phyloP scores from a whole-genome alignment of 2,113 vertebrate genomes.

The Actinemys pallida region DNA sequence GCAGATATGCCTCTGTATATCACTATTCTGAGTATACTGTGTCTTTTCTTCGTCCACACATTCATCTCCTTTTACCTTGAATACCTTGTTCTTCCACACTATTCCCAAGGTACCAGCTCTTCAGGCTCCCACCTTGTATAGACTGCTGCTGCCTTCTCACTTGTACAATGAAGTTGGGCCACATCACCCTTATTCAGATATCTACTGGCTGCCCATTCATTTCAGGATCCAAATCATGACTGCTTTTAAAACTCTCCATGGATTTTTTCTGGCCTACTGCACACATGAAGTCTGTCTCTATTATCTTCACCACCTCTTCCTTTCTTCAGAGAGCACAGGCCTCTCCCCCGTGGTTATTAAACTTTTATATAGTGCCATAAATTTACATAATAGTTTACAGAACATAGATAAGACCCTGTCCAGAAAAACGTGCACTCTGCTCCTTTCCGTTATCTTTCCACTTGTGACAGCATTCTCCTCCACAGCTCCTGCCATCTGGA shows the following conservation, averaged over 20 bases:
- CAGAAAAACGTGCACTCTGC: not conserved
- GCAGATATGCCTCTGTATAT: not conserved
- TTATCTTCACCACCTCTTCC: constrained; percentile 59
- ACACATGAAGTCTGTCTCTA: constrained; percentile 60
- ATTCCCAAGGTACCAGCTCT: not conserved
- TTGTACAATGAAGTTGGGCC: constrained; percentile 62
- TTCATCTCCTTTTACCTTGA: constrained; percentile 9
- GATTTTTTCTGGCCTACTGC: constrained; percentile 69
- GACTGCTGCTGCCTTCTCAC: constrained; percentile 65
- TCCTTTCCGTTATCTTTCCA: not conserved
- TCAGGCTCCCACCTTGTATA: not conserved
- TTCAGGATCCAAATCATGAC: constrained; percentile 69
- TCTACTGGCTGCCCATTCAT: constrained; percentile 27
- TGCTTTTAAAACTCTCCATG: constrained; percentile 67
- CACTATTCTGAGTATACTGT: not conserved
- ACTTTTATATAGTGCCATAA: constrained; percentile 34
- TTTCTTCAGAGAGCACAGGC: constrained; percentile 5
- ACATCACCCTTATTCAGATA: constrained; percentile 59
- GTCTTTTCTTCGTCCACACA: constrained; percentile 19
- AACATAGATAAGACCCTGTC: not conserved
- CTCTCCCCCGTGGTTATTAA: constrained; percentile 40
- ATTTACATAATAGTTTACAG: not conserved
- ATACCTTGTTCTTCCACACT: not conserved
- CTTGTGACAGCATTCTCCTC: rapidly evolving
- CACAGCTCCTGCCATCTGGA: not conserved